Base-by-base conservation (phyloP, 2,797 vertebrate genomes). In the Alectoris magna region DNA sequence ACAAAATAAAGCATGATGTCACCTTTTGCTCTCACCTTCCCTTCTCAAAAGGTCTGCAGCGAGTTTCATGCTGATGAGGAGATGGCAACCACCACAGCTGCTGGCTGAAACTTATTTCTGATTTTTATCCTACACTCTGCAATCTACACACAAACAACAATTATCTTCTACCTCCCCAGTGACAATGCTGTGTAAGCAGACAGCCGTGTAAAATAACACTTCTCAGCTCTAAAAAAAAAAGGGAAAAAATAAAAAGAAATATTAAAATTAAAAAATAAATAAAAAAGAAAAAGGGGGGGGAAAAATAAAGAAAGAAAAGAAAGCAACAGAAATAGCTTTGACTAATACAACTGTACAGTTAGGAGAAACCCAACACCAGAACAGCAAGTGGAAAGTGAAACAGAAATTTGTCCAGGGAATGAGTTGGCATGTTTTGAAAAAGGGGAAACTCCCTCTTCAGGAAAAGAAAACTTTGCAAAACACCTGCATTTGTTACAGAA, bases 381-480 rank as follows among this genome's bases (percentile, higher is more conserved):
- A 82, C 76, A 60, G 51, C 5, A 64, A 93, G 8, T 21, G 46
- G 69, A 90, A 96, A 92, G 3, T 11, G 85, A 96, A 96, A 93
- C 64, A 24, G 82, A 93, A 96, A 90, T 56, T 76, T 64, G 9
- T 56, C 2, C 10, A 10, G 36, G 19, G 68, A 92, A 91, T 94
- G 89, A 94, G 82, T 90, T 15, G 8, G 39, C 79, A 84, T 16
- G 0, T 70, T 92, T 62, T 72, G 24, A 73, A 78, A 78, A 78
- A 81, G 14, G 15, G 48, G 43, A 78, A 81, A 60, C 51, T 70
- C 4, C n/a, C 48, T 62, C 34, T 78, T 68, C 76, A 49, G 76
- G 38, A 92, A 76, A 39, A 27, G 9, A 23, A 73, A 83, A 68
- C 11, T 34, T 62, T 19, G 22, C 31, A 66, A 24, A 90, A 38